These are phyloP conservation scores for Centropus bengalensis DNA, from an alignment of 2,113 vertebrate genomes.

Conservation along the genomic window DNA sequence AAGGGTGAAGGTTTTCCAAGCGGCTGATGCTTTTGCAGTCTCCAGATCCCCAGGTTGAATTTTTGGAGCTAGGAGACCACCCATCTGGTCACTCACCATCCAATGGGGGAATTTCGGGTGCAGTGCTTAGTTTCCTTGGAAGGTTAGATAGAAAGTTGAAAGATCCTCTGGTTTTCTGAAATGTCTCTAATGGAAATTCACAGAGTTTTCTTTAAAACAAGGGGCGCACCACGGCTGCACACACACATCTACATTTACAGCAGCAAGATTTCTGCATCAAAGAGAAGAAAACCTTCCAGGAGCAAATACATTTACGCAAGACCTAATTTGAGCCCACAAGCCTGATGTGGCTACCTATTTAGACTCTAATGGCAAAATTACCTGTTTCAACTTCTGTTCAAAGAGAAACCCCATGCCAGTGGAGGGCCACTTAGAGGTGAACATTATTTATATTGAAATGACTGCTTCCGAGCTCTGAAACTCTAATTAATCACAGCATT, in stretches of 20 bases:
- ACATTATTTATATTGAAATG: background rate
- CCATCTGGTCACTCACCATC: accelerated
- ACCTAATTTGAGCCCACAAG: background rate
- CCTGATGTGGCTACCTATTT: background rate
- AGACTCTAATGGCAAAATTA: conserved; percentile 1
- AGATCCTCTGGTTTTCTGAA: background rate
- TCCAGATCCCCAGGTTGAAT: background rate
- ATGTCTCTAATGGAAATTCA: background rate
- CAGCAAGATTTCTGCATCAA: background rate
- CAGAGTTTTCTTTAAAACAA: background rate
- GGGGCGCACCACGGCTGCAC: background rate
- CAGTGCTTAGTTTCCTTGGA: background rate
- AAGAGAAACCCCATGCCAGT: background rate
- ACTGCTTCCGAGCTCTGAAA: background rate
- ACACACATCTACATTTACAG: background rate
- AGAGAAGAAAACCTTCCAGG: background rate
- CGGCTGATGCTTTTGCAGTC: background rate
- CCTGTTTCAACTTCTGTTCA: background rate
- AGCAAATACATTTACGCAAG: background rate
- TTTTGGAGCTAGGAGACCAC: background rate
- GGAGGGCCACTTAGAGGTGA: background rate
- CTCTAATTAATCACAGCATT: conserved; percentile 16
- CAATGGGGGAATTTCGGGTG: background rate
- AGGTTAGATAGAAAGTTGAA: background rate
- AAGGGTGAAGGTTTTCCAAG: background rate